A percentile compares a stretch with the other conserved stretches of the same genome.
These are phyloP conservation scores for Xiphias gladius DNA, from an alignment of 2,113 vertebrate genomes.

Conservation along the genomic window DNA sequence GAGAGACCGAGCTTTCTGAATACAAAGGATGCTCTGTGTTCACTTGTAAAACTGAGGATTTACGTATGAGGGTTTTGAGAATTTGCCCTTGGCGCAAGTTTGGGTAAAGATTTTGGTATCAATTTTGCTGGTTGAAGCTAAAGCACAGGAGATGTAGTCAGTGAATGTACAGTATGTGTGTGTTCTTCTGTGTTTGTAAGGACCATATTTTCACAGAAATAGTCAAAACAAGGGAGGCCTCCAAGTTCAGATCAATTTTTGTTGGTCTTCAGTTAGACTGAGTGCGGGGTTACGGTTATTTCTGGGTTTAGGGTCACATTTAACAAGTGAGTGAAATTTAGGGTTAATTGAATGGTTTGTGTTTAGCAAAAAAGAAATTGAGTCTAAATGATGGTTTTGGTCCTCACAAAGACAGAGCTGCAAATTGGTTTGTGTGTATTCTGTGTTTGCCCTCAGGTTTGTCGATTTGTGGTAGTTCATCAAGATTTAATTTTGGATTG, in stretches of 20 bases:
- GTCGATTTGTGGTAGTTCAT: constrained; percentile 56
- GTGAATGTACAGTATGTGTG: background rate
- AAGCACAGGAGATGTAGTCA: background rate
- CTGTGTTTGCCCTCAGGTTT: constrained; percentile 36
- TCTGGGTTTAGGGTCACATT: background rate
- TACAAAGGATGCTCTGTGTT: constrained; percentile 6
- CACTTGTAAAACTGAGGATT: constrained; percentile 20
- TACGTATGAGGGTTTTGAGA: constrained; percentile 18
- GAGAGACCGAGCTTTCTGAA: constrained; percentile 4
- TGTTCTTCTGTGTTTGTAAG: background rate
- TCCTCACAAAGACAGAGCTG: constrained; percentile 18
- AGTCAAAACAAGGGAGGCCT: background rate
- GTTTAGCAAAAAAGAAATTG: background rate
- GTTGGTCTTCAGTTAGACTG: background rate
- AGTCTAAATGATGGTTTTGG: background rate
- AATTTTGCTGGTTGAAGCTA: background rate
- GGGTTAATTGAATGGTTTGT: background rate
- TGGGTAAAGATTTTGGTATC: background rate
- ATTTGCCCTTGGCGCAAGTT: background rate
- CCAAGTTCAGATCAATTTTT: background rate
- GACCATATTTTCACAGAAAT: background rate
- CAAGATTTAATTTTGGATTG: constrained; percentile 63
- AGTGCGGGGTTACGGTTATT: background rate
- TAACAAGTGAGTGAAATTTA: background rate
- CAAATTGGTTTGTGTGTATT: background rate